Base-by-base conservation (phyloP, 1,140 invertebrate species). In the Trachelipus rathkii region DNA sequence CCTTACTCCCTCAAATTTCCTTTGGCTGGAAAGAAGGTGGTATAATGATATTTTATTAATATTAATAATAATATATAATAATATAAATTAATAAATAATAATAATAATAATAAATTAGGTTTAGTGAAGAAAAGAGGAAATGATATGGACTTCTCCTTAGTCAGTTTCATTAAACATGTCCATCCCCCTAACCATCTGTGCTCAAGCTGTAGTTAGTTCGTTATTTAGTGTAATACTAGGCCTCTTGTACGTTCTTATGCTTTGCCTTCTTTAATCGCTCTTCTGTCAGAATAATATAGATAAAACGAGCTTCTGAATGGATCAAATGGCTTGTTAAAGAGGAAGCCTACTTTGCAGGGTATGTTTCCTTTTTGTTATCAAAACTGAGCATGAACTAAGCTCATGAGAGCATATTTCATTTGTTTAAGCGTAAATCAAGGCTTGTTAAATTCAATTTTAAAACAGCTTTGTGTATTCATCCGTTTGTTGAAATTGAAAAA, bases 241-340 rank as follows among this genome's bases (percentile, higher is more conserved):
- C 60, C 94, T 93, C 15, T 87, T 99, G 0, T 97, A 95, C 84
- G 96, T 97, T 91, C 88, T 99, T 0, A 92, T 98, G 94, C 95
- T 0, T 97, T 95, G 85, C 95, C 95, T 8, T 93, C 93, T 9
- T 84, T 98, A 6, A 91, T 97, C 70, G 88, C 89, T 10, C 84
- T 89, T 80, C 85, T n/a, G n/a, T n/a, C 89, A 79, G 90, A 95
- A 84, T n/a, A 90, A 95, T 80, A n/a, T n/a, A n/a, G 96, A 98
- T n/a, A 86, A 92, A 92, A 73, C 90, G 90, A 83, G 92, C 92
- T n/a, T 91, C 97, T 73, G 93, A 96, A 83, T 98, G 95, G 95
- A 91, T 98, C 6, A 92, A 93, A 76, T 97, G 95, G 94, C 87
- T 98, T 0, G 92, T 97, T 0, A 90, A 91, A 72, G 94, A 95